Conservation (phyloP, 2,113 vertebrate species). For the Phylloscopus whistleri region DNA sequence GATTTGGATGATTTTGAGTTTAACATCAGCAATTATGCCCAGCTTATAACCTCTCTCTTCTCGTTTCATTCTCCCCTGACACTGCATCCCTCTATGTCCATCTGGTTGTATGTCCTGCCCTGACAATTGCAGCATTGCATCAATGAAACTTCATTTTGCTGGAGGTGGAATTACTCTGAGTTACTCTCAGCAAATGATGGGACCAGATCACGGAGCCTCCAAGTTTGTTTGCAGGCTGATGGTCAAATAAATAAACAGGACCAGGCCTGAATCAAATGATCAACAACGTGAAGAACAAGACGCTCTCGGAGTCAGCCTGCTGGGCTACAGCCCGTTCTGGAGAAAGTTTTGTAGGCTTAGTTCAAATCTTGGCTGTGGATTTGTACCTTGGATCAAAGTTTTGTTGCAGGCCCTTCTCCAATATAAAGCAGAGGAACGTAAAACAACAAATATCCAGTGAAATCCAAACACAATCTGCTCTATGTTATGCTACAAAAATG, state of each 20-base stretch:
- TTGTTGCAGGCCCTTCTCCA: conserved; percentile 51
- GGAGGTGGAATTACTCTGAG: not conserved
- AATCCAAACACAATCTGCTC: conserved; percentile 59
- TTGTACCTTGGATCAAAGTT: conserved; percentile 62
- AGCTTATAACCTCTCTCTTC: not conserved
- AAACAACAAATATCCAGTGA: conserved; percentile 52
- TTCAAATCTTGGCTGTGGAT: conserved; percentile 49
- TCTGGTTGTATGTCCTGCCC: not conserved
- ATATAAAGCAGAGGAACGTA: conserved; percentile 47
- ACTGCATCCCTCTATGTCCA: not conserved
- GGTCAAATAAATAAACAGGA: conserved; percentile 40
- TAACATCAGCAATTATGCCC: not conserved
- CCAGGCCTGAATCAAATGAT: not conserved
- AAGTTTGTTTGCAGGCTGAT: not conserved
- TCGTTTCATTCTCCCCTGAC: not conserved
- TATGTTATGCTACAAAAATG: conserved; percentile 57
- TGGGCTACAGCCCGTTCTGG: not conserved
- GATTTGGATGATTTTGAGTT: not conserved
- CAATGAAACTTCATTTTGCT: not conserved
- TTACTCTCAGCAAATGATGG: not conserved
- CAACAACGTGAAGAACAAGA: not conserved
- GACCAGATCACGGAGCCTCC: not conserved
- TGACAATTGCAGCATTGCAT: not conserved
- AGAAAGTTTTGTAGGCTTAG: conserved; percentile 29
- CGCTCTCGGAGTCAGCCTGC: not conserved